A percentile compares a stretch with the other conserved stretches of the same genome.
Evolutionary conservation across 2,888 invertebrate species (phyloP).

Genomic region (Epiblema foenella): DNA sequence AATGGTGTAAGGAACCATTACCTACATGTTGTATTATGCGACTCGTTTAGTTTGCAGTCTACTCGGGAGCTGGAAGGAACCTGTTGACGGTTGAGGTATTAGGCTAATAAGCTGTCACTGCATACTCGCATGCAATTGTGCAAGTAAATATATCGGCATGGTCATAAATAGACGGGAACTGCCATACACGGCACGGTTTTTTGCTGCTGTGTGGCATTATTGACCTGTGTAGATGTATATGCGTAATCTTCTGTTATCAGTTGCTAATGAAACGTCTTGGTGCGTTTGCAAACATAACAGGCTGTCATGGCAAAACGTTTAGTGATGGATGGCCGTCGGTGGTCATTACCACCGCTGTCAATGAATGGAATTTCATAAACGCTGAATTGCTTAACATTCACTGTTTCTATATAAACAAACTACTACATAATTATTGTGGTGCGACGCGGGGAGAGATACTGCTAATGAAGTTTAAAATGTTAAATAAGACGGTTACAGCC

Average conservation of each 20-base stretch:
- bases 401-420: background rate
- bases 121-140: constrained; percentile 4
- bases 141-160: background rate
- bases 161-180: background rate
- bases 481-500: background rate
- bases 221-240: background rate
- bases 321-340: constrained; percentile 63
- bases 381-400: constrained; percentile 59
- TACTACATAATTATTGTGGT: background rate
- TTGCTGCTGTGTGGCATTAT: background rate
- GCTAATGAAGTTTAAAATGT: background rate
- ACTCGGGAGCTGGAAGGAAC: background rate
- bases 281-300: constrained; percentile 47
- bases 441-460: background rate
- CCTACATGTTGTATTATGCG: background rate
- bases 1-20: background rate
- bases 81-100: constrained; percentile 4
- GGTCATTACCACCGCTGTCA: constrained; percentile 58
- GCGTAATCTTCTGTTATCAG: constrained; percentile 25
- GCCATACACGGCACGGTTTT: background rate
- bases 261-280: constrained; percentile 28
- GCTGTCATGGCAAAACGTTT: constrained; percentile 58
- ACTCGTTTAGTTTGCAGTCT: background rate
- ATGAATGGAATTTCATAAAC: constrained; percentile 63
- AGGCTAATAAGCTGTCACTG: constrained; percentile 1